Percentiles rank a stretch among this genome's conserved stretches.
These are phyloP conservation scores for Etia nguti DNA, from an alignment of 2,113 vertebrate genomes.

Conservation along the genomic window DNA sequence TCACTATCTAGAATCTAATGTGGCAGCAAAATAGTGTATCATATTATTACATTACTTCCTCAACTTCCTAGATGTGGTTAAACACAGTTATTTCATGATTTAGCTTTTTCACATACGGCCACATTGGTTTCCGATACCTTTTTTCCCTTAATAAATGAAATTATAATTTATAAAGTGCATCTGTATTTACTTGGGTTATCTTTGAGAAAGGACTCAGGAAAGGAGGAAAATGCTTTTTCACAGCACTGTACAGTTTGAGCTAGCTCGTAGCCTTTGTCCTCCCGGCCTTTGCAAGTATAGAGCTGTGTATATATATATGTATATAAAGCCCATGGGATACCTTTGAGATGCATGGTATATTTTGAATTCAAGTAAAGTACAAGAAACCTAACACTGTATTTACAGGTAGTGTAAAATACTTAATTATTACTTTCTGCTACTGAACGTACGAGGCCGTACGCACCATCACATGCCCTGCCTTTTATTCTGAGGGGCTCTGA, in stretches of 20 bases:
- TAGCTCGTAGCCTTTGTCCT: background rate
- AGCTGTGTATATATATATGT: background rate
- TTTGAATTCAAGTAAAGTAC: background rate
- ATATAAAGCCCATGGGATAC: background rate
- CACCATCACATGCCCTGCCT: background rate
- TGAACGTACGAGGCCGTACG: background rate
- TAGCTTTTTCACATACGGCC: background rate
- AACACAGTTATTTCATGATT: background rate
- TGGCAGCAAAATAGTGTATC: background rate
- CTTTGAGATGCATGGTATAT: background rate
- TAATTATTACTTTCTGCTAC: background rate
- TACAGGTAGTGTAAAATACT: background rate
- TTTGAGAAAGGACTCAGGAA: background rate
- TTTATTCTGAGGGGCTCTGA: background rate
- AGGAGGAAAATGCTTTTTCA: background rate
- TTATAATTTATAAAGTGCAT: background rate
- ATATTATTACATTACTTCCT: background rate
- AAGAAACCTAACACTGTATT: background rate
- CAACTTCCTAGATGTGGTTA: background rate
- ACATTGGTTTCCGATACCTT: background rate
- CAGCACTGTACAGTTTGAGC: background rate
- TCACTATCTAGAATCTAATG: background rate
- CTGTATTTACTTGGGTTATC: background rate
- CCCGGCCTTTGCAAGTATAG: background rate
- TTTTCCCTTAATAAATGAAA: background rate